phyloP scores from a whole-genome alignment of 2,888 invertebrate species.

The Anarsia innoxiella region DNA sequence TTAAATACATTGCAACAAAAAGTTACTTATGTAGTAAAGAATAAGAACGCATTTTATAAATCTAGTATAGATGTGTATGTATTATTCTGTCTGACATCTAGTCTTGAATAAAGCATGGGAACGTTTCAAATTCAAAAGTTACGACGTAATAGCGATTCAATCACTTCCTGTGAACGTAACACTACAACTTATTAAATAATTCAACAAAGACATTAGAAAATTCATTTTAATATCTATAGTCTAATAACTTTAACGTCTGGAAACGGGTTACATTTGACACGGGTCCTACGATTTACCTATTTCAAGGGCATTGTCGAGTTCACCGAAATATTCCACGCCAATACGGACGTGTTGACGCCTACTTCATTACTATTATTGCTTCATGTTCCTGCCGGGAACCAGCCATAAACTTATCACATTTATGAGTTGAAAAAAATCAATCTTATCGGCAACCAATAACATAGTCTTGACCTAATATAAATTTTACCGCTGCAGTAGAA shows the following conservation, averaged over 20 bases:
- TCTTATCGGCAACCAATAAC: slow-evolving; percentile 51
- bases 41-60: no score
- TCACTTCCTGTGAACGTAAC: no score
- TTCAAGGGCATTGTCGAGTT: neutral
- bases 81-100: no score
- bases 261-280: slow-evolving; percentile 4
- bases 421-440: slow-evolving; percentile 45
- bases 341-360: neutral
- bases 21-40: no score
- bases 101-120: no score
- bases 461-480: slow-evolving; percentile 62
- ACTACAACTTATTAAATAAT: no score
- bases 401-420: slow-evolving; percentile 20
- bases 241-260: neutral
- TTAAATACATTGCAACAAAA: no score
- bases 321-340: neutral
- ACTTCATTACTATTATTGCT: slow-evolving; percentile 2
- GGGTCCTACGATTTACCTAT: slow-evolving; percentile 1
- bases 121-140: no score
- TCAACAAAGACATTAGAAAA: neutral
- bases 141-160: no score
- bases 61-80: no score
- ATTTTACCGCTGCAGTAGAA: slow-evolving; percentile 57
- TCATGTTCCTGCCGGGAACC: slow-evolving; percentile 1
- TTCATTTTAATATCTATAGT: neutral